Evolutionary conservation across 2,113 vertebrate species (phyloP).

Genomic region (Apeltes quadracus): DNA sequence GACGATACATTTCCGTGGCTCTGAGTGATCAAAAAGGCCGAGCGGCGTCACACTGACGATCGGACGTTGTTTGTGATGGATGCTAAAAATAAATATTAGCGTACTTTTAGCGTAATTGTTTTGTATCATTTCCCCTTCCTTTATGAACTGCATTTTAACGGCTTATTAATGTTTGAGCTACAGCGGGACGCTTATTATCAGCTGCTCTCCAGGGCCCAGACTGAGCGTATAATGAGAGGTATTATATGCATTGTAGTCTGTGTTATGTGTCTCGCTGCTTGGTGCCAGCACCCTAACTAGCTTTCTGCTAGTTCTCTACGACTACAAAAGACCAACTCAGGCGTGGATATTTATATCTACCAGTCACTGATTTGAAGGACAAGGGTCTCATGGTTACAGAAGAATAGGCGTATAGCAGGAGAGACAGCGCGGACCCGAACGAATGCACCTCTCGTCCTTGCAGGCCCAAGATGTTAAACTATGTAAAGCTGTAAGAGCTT

Average conservation of each 20-base stretch:
- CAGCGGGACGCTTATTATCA: background rate
- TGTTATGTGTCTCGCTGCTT: conserved; percentile 42
- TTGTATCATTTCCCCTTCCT: background rate
- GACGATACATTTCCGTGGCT: background rate
- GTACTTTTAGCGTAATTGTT: background rate
- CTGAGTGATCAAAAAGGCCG: background rate
- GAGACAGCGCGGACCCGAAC: background rate
- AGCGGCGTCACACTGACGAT: background rate
- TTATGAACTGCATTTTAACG: background rate
- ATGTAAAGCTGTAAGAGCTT: background rate
- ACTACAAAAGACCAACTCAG: conserved; percentile 19
- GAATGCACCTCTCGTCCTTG: background rate
- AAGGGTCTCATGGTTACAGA: conserved; percentile 4
- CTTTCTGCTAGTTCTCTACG: conserved; percentile 51
- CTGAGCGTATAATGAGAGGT: too few relatives aligned
- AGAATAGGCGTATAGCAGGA: background rate
- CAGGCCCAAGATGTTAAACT: background rate
- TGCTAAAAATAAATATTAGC: background rate
- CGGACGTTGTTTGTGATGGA: background rate
- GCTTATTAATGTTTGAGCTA: conserved; percentile 12
- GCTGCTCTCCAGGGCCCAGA: conserved; percentile 5
- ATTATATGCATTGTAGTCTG: conserved; percentile 35
- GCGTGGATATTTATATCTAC: conserved; percentile 48
- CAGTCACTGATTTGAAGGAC: conserved; percentile 29
- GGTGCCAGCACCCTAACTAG: conserved; percentile 26